These are phyloP conservation scores for Volucella bombylans DNA, from an alignment of 2,888 invertebrate genomes.

Conservation along the genomic window DNA sequence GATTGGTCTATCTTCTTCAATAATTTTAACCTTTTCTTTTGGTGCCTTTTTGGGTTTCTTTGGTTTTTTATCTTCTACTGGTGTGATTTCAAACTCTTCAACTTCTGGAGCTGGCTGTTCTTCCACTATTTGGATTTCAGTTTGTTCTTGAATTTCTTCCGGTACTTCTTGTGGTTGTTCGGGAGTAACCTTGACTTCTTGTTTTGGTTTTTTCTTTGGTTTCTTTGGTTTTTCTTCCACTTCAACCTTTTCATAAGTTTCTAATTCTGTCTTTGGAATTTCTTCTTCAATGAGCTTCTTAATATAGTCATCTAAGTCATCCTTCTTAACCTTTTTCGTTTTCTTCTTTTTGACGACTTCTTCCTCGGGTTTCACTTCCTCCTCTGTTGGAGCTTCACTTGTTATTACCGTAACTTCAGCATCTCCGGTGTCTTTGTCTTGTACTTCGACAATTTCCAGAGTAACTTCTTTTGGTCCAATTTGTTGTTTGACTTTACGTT, in stretches of 20 bases:
- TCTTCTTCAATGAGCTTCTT: slow-evolving; percentile 78
- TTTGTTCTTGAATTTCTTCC: slow-evolving; percentile 48
- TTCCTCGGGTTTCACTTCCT: slow-evolving; percentile 65
- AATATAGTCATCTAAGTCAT: slow-evolving; percentile 78
- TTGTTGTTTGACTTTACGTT: slow-evolving; percentile 79
- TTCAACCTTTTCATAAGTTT: slow-evolving; percentile 79
- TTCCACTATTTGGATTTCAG: slow-evolving; percentile 73
- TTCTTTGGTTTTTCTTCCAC: slow-evolving; percentile 77
- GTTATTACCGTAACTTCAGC: slow-evolving; percentile 80
- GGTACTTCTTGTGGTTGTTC: slow-evolving; percentile 74
- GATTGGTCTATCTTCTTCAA: slow-evolving; percentile 82
- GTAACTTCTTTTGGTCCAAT: slow-evolving; percentile 82
- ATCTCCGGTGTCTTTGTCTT: slow-evolving; percentile 81
- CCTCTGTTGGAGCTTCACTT: slow-evolving; percentile 62
- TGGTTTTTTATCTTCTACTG: slow-evolving; percentile 57
- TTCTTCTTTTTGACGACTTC: slow-evolving; percentile 76
- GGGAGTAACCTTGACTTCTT: slow-evolving; percentile 75
- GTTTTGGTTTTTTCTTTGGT: slow-evolving; percentile 75
- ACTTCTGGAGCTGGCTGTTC: slow-evolving; percentile 70
- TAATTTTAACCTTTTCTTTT: slow-evolving; percentile 51
- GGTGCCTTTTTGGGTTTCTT: slow-evolving; percentile 64
- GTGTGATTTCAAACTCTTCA: slow-evolving; percentile 61
- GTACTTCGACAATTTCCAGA: slow-evolving; percentile 82
- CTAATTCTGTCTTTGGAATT: slow-evolving; percentile 78
- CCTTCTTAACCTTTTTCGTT: slow-evolving; percentile 77